Conservation (phyloP, 2,113 vertebrate species). For the Oreochromis niloticus region DNA sequence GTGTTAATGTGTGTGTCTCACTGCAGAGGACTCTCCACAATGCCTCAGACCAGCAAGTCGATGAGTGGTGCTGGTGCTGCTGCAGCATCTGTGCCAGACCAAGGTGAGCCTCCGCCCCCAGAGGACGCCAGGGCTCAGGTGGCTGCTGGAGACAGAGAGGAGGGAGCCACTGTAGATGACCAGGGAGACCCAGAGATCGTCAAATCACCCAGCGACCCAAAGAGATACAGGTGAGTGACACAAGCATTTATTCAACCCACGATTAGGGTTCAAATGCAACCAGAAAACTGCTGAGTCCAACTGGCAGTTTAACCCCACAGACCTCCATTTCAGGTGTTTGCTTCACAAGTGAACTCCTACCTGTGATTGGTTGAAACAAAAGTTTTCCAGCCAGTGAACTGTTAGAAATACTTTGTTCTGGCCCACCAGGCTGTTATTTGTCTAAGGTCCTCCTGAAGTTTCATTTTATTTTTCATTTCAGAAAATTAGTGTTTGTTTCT, state of each 20-base stretch:
- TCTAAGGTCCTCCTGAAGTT: not conserved
- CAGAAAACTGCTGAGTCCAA: not conserved
- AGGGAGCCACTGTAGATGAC: not conserved
- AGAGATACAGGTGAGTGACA: constrained; percentile 85
- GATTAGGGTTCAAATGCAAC: not conserved
- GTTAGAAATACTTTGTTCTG: not conserved
- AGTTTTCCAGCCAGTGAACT: not conserved
- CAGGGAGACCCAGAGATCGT: constrained; percentile 79
- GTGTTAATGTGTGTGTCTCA: not conserved
- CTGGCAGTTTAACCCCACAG: not conserved
- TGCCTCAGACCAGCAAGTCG: constrained; percentile 72
- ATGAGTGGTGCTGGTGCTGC: constrained; percentile 8
- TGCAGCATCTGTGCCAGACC: constrained; percentile 36
- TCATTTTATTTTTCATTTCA: not conserved
- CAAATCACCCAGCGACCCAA: constrained; percentile 93
- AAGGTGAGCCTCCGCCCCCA: constrained; percentile 38
- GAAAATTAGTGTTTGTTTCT: not conserved
- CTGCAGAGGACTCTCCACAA: not conserved
- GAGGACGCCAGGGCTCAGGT: not conserved
- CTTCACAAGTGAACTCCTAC: not conserved
- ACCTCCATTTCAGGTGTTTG: not conserved
- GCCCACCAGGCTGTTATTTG: not conserved
- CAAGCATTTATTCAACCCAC: not conserved
- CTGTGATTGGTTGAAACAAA: not conserved
- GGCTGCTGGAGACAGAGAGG: constrained; percentile 5